Percentiles rank a stretch among this genome's conserved stretches.
Conservation (phyloP, 2,797 vertebrate genomes). For the Coilia nasus region DNA sequence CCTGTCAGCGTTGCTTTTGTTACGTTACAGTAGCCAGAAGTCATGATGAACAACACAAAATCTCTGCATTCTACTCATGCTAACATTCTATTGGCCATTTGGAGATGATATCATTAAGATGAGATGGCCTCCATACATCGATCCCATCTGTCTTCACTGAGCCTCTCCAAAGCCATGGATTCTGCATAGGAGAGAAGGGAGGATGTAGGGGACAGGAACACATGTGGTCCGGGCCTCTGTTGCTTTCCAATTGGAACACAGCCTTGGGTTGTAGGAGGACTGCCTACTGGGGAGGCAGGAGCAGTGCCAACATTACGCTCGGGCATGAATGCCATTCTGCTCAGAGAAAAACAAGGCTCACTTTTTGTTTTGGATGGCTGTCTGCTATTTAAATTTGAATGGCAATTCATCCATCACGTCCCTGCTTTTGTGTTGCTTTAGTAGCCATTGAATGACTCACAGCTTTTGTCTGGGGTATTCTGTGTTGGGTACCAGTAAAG, state of each 20-base stretch:
- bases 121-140: not conserved
- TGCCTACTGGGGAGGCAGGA: not conserved
- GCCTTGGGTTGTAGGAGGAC: conserved; percentile 11
- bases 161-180: not conserved
- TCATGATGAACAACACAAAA: not conserved
- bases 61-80: not conserved
- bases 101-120: not conserved
- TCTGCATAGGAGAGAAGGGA: not conserved
- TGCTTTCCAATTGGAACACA: conserved; percentile 13
- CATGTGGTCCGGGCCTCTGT: not conserved
- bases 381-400: conserved; percentile 6
- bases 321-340: conserved; percentile 6
- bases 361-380: not conserved
- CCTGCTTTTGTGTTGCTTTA: not conserved
- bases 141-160: conserved; percentile 4
- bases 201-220: not conserved
- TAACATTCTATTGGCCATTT: not conserved
- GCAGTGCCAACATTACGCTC: conserved; percentile 5
- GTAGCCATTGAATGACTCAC: not conserved
- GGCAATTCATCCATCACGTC: not conserved
- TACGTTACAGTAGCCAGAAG: not conserved
- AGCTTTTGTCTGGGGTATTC: not conserved
- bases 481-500: not conserved
- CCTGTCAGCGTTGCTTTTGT: not conserved
- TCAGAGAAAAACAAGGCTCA: not conserved